phyloP scores from a whole-genome alignment of 2,113 vertebrate species.

The Nannobrachium achirus region DNA sequence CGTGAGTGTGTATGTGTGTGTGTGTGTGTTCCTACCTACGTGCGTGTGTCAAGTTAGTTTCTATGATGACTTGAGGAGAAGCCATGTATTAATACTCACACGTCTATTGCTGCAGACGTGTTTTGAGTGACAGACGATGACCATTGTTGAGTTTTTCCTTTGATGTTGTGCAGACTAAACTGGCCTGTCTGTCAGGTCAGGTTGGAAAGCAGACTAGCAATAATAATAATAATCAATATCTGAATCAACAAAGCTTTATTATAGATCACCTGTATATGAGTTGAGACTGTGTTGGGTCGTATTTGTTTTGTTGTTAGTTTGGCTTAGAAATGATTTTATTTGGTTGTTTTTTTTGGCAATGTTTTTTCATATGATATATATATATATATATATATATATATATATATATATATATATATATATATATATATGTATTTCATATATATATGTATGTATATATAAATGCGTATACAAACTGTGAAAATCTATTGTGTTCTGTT shows the following conservation, averaged over 20 bases:
- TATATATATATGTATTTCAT: constrained; percentile 38
- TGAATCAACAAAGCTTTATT: constrained; percentile 94
- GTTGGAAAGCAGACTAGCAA: constrained; percentile 82
- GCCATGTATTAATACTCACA: constrained; percentile 84
- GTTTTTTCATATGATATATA: constrained; percentile 28
- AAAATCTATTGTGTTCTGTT: constrained; percentile 92
- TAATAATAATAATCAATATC: constrained; percentile 83
- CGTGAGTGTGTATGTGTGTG: constrained; percentile 61
- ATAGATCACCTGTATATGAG: constrained; percentile 83
- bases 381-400: constrained; percentile 49
- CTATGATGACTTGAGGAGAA: constrained; percentile 81
- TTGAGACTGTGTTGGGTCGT: constrained; percentile 76
- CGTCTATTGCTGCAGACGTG: constrained; percentile 81
- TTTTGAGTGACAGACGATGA: constrained; percentile 60
- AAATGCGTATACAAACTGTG: constrained; percentile 92
- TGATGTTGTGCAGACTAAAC: constrained; percentile 29
- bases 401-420: constrained; percentile 11
- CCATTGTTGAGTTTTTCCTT: constrained; percentile 2
- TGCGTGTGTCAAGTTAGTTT: constrained; percentile 26
- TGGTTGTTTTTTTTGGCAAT: constrained; percentile 58
- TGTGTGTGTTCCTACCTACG: constrained; percentile 72
- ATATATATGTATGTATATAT: constrained; percentile 40
- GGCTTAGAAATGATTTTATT: constrained; percentile 78
- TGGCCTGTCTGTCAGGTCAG: constrained; percentile 19
- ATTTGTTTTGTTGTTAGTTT: constrained; percentile 85